A percentile compares a stretch with the other conserved stretches of the same genome.
Conservation (phyloP, 2,888 invertebrate genomes). For the Sericinus montela region DNA sequence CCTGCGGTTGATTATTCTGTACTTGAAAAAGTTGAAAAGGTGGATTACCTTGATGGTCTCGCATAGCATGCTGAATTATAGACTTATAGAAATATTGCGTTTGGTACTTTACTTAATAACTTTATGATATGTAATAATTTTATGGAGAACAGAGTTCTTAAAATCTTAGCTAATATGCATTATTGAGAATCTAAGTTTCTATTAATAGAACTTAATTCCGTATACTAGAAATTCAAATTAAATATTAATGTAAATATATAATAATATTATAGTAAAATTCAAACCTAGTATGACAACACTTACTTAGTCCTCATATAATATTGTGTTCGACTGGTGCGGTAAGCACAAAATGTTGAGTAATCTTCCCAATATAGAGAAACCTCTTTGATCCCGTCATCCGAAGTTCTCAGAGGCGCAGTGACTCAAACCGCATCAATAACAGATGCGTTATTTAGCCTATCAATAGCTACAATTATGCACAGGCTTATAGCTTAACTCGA, state of each 20-base stretch:
- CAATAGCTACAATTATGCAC: slow-evolving; percentile 16
- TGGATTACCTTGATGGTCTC: slow-evolving; percentile 26
- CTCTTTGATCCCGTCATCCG: slow-evolving; percentile 39
- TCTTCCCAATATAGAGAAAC: slow-evolving; percentile 54
- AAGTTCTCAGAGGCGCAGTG: slow-evolving; percentile 34
- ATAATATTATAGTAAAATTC: not conserved
- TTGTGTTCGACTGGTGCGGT: slow-evolving; percentile 23
- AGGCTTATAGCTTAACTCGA: not conserved
- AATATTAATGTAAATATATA: no score
- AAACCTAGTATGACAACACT: not conserved
- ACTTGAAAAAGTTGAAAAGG: slow-evolving; percentile 29
- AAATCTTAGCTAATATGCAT: no score
- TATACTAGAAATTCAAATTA: no score
- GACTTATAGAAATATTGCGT: no score
- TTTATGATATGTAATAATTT: no score
- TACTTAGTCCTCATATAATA: slow-evolving; percentile 19
- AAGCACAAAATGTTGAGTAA: slow-evolving; percentile 49
- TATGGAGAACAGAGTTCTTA: no score
- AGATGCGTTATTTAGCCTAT: slow-evolving; percentile 27
- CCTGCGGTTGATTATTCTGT: slow-evolving; percentile 30
- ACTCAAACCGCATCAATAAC: slow-evolving; percentile 41
- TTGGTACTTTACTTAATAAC: no score
- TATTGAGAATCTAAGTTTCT: no score
- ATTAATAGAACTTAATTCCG: no score
- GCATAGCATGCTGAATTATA: no score